phyloP scores from a whole-genome alignment of 2,113 vertebrate genomes.

The Craseonycteris thonglongyai region DNA sequence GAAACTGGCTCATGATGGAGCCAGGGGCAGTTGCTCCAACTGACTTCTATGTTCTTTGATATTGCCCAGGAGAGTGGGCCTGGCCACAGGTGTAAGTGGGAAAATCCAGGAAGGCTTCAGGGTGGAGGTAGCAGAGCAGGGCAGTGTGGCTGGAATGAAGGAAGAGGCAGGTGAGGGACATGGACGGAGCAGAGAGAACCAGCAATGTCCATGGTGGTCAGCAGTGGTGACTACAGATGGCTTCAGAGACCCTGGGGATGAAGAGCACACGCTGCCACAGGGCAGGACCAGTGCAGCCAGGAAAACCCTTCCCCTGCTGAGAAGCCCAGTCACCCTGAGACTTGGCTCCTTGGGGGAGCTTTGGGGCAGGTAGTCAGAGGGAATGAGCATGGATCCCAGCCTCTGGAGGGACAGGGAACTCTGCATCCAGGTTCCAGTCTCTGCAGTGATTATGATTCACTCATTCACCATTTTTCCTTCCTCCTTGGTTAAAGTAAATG shows the following conservation, averaged over 20 bases:
- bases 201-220: background rate
- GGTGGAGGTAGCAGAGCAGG: background rate
- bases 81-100: background rate
- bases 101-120: background rate
- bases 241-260: background rate
- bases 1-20: background rate
- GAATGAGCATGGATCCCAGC: background rate
- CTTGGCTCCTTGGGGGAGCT: background rate
- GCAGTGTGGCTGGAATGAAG: background rate
- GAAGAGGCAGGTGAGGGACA: background rate
- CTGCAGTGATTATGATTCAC: background rate
- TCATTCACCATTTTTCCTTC: background rate
- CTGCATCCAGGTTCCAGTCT: background rate
- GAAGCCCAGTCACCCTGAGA: background rate
- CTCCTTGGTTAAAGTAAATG: background rate
- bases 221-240: background rate
- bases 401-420: background rate
- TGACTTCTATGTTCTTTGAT: background rate
- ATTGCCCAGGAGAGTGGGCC: fast-evolving
- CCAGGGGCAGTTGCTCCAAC: background rate
- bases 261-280: fast-evolving
- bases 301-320: fast-evolving
- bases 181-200: fast-evolving
- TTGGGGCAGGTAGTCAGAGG: background rate
- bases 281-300: fast-evolving